Conservation (phyloP, 1,140 invertebrate genomes). For the Leptonema lineaticorne region DNA sequence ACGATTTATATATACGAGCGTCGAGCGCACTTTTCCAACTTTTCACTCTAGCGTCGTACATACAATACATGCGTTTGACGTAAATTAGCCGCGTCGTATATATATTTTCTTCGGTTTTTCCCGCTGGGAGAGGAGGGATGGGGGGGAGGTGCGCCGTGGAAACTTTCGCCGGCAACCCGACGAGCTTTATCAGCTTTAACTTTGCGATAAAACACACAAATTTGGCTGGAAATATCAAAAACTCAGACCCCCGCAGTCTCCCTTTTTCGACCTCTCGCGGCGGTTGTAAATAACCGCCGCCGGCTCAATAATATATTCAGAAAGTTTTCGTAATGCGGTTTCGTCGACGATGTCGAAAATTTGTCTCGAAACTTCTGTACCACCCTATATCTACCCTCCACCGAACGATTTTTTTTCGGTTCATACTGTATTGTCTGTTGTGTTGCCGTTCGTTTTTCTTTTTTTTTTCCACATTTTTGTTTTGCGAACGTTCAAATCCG, state of each 20-base stretch:
- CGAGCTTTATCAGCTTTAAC: constrained; percentile 17
- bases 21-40: neutral
- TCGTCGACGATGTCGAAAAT: constrained; percentile 1
- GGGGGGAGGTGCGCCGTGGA: no score
- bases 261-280: neutral
- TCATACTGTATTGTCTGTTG: neutral
- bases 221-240: constrained; percentile 33
- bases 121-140: no score
- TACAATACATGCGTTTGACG: no score
- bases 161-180: neutral
- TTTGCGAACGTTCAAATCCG: no score
- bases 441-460: no score
- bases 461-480: no score
- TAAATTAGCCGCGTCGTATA: no score
- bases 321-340: constrained; percentile 17
- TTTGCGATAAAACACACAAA: constrained; percentile 33
- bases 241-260: neutral
- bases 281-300: constrained; percentile 25
- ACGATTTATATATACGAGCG: neutral
- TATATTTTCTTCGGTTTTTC: no score
- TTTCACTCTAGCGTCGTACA: no score
- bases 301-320: constrained; percentile 22
- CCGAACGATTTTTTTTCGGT: neutral
- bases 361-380: neutral
- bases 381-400: neutral